Evolutionary conservation across 2,888 invertebrate species (phyloP).

Genomic region (Spisula solida): DNA sequence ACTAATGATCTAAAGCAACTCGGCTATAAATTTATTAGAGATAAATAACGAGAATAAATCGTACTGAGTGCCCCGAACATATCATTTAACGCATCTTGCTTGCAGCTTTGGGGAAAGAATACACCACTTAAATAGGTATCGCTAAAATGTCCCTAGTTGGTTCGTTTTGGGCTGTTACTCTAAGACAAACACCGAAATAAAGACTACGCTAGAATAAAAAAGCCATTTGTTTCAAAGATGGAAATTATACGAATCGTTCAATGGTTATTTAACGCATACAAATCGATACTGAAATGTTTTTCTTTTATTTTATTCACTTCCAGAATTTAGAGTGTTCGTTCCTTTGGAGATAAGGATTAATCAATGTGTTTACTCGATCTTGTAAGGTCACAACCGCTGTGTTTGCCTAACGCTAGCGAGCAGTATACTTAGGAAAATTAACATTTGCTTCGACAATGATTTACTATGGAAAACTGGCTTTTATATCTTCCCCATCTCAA

Average conservation of each 20-base stretch:
- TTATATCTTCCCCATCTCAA: not conserved
- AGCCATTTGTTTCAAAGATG: not conserved
- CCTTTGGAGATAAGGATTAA: not conserved
- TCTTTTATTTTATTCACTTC: not conserved
- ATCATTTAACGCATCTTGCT: no score
- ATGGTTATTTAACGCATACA: not conserved
- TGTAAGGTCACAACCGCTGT: not conserved
- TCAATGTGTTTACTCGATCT: not conserved
- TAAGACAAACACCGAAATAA: not conserved
- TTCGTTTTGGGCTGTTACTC: not conserved
- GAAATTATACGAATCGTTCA: not conserved
- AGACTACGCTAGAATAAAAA: not conserved
- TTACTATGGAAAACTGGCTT: slow-evolving; percentile 3
- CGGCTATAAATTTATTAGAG: no score
- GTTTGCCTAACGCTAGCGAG: not conserved
- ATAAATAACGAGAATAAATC: no score
- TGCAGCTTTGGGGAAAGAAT: no score
- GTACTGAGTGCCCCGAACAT: no score
- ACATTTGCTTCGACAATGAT: slow-evolving; percentile 20
- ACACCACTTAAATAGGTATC: no score
- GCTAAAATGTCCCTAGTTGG: no score
- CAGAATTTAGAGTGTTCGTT: not conserved
- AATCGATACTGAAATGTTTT: not conserved
- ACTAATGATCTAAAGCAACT: no score
- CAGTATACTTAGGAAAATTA: slow-evolving; percentile 19